Conservation (phyloP, 2,113 vertebrate species). For the Polypterus bichir region DNA sequence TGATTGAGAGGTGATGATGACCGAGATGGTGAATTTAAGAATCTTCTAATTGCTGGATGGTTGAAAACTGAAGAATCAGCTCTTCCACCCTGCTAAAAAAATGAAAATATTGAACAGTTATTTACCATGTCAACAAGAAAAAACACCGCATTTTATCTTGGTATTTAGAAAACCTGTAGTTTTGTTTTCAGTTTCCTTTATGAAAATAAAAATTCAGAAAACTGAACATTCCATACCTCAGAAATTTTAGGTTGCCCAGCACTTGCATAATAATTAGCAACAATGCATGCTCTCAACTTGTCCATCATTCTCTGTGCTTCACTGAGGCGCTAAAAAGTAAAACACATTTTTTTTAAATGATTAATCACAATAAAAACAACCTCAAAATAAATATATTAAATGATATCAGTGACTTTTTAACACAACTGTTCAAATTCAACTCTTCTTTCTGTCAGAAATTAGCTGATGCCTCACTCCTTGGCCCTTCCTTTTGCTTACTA, state of each 20-base stretch:
- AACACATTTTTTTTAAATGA: constrained; percentile 2
- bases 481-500: too few species aligned
- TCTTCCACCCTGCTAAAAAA: constrained; percentile 51
- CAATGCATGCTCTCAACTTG: constrained; percentile 91
- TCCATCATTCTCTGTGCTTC: constrained; percentile 98
- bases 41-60: constrained; percentile 89
- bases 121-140: not conserved
- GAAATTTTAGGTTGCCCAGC: constrained; percentile 73
- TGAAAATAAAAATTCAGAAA: not conserved
- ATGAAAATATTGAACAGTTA: not conserved
- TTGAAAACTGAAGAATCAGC: constrained; percentile 74
- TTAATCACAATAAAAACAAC: constrained; percentile 12
- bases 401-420: too few species aligned
- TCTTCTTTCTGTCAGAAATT: not conserved
- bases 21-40: constrained; percentile 84
- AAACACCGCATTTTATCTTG: not conserved
- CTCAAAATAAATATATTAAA: not conserved
- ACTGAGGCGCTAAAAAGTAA: constrained; percentile 66
- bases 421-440: not conserved
- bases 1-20: constrained; percentile 92
- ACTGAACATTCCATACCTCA: constrained; percentile 56
- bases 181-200: not conserved
- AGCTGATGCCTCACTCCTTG: not conserved
- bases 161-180: not conserved
- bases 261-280: constrained; percentile 91